phyloP scores from a whole-genome alignment of 1,140 invertebrate species.

The Danaus melanippus region DNA sequence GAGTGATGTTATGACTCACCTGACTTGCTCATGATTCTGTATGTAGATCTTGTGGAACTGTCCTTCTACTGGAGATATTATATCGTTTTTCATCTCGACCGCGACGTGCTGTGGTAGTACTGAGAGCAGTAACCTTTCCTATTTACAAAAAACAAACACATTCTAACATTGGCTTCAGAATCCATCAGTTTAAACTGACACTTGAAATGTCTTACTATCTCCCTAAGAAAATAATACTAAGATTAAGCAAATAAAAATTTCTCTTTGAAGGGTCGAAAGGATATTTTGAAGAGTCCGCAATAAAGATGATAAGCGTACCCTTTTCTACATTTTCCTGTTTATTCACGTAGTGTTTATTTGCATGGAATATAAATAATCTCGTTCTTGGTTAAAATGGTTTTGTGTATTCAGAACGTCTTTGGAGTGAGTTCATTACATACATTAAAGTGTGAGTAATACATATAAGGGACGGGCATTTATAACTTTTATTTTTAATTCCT shows the following conservation, averaged over 20 bases:
- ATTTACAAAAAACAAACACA: slow-evolving; percentile 45
- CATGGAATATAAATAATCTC: slow-evolving; percentile 10
- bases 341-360: slow-evolving; percentile 13
- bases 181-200: too few species aligned
- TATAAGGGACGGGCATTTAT: too few species aligned
- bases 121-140: slow-evolving; percentile 91
- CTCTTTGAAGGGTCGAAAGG: not conserved
- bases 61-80: slow-evolving; percentile 89
- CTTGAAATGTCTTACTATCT: too few species aligned
- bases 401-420: slow-evolving; percentile 5
- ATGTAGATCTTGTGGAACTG: slow-evolving; percentile 98
- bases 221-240: too few species aligned
- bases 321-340: slow-evolving; percentile 4
- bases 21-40: slow-evolving; percentile 94
- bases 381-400: slow-evolving; percentile 6
- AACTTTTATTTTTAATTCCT: not conserved
- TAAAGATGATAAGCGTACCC: slow-evolving; percentile 12
- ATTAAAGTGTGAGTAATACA: too few species aligned
- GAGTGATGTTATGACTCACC: slow-evolving; percentile 72
- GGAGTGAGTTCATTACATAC: not conserved
- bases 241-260: too few species aligned
- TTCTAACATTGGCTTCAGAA: not conserved
- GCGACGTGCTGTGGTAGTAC: slow-evolving; percentile 95
- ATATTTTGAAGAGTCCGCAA: slow-evolving; percentile 5
- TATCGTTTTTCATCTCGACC: slow-evolving; percentile 96